Conservation (phyloP, 35 echinoderm and acorn worm species). For the Lytechinus variegatus region DNA sequence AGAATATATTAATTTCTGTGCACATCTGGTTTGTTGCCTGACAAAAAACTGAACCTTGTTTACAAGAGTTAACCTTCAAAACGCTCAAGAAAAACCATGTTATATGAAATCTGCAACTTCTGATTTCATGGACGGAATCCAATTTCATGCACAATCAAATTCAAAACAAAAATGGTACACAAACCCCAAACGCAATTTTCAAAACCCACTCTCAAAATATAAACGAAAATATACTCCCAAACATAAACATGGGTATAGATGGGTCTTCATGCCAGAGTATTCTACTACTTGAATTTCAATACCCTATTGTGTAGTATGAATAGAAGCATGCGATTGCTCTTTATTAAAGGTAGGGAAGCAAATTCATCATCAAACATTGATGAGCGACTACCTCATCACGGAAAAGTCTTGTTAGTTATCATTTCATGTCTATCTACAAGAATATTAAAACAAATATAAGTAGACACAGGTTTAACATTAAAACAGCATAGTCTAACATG, state of each 20-base stretch:
- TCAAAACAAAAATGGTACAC: neutral
- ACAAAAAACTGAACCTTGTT: neutral
- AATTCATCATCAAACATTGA: neutral
- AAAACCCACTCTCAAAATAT: neutral
- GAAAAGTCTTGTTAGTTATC: neutral
- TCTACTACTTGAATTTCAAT: neutral
- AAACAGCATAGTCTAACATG: neutral
- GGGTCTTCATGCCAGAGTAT: neutral
- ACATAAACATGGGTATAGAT: neutral
- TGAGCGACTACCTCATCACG: neutral
- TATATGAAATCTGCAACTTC: neutral
- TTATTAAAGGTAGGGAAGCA: neutral
- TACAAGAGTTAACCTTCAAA: neutral
- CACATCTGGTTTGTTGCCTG: neutral
- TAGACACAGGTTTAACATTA: no score
- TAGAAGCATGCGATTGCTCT: neutral
- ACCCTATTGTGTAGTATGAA: neutral
- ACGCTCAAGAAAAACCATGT: no score
- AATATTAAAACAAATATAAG: no score
- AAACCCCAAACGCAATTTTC: neutral
- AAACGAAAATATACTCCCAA: neutral
- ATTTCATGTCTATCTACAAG: no score
- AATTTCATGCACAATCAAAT: neutral
- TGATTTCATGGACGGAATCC: neutral
- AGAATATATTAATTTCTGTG: neutral